A percentile compares a stretch with the other conserved stretches of the same genome.
phyloP scores from a whole-genome alignment of 2,113 vertebrate genomes.

The Cottus gobio region DNA sequence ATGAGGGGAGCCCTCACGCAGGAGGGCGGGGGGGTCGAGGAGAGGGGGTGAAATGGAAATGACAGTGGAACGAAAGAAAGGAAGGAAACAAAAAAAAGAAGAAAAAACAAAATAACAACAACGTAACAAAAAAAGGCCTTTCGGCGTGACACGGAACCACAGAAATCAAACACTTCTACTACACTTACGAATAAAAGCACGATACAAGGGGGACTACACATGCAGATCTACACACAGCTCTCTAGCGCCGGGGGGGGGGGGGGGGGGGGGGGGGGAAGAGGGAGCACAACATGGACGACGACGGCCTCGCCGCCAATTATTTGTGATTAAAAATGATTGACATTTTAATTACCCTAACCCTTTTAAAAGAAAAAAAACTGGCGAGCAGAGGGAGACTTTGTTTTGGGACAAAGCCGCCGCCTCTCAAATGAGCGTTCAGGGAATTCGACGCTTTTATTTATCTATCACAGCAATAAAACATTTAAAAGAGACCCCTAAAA shows the following conservation, averaged over 20 bases:
- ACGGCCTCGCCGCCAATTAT: constrained; percentile 46
- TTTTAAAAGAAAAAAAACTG: not conserved
- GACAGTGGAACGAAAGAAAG: constrained; percentile 78
- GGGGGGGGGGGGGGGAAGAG: too few relatives aligned
- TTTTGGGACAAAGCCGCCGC: constrained; percentile 18
- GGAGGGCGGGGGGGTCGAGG: too few relatives aligned
- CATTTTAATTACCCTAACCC: too few relatives aligned
- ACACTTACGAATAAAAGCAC: constrained; percentile 83
- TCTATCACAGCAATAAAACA: constrained; percentile 8
- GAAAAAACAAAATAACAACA: constrained; percentile 89
- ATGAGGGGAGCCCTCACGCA: constrained; percentile 56
- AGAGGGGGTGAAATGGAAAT: constrained; percentile 75
- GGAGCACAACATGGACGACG: constrained; percentile 25
- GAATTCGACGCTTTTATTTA: constrained; percentile 7
- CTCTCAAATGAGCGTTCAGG: constrained; percentile 25
- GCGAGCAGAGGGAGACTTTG: not conserved
- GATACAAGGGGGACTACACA: constrained; percentile 71
- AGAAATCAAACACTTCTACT: constrained; percentile 84
- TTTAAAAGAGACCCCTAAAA: not conserved
- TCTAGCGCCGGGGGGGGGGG: constrained; percentile 54
- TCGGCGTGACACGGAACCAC: constrained; percentile 84
- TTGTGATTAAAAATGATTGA: constrained; percentile 46
- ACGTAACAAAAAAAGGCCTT: constrained; percentile 84
- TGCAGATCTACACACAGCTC: constrained; percentile 72
- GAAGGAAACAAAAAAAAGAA: constrained; percentile 86